Evolutionary conservation across 2,113 vertebrate genomes (phyloP).

Genomic region (Bambusicola thoracicus): DNA sequence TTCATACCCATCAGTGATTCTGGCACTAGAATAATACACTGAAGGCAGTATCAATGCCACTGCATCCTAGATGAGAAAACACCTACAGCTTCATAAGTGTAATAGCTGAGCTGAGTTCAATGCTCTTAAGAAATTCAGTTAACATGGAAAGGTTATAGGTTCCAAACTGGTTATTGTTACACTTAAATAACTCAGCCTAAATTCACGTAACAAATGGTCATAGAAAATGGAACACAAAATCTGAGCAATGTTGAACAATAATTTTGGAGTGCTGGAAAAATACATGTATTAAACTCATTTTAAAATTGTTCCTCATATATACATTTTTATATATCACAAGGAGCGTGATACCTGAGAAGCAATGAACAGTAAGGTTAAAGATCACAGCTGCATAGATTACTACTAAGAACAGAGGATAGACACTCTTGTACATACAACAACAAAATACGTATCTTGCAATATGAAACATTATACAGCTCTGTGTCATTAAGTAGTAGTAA

Average conservation of each 20-base stretch:
- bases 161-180: background rate
- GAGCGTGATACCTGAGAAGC: background rate
- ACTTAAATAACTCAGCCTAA: background rate
- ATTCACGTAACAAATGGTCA: background rate
- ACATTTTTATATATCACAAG: background rate
- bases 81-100: slow-evolving; percentile 38
- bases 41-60: background rate
- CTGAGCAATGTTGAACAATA: background rate
- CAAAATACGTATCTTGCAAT: background rate
- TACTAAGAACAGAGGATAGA: background rate
- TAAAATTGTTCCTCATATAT: background rate
- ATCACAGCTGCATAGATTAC: background rate
- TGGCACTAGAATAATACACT: slow-evolving; percentile 44
- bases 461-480: background rate
- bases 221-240: background rate
- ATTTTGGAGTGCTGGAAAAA: slow-evolving; percentile 18
- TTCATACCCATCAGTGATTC: slow-evolving; percentile 50
- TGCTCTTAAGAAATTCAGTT: slow-evolving; percentile 17
- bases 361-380: background rate
- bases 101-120: slow-evolving; percentile 20
- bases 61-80: slow-evolving; percentile 29
- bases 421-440: background rate
- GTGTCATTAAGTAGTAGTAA: background rate
- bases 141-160: slow-evolving; percentile 5
- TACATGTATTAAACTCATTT: background rate